Evolutionary conservation across 1,140 invertebrate genomes (phyloP).

Genomic region (Anthonomus grandis): DNA sequence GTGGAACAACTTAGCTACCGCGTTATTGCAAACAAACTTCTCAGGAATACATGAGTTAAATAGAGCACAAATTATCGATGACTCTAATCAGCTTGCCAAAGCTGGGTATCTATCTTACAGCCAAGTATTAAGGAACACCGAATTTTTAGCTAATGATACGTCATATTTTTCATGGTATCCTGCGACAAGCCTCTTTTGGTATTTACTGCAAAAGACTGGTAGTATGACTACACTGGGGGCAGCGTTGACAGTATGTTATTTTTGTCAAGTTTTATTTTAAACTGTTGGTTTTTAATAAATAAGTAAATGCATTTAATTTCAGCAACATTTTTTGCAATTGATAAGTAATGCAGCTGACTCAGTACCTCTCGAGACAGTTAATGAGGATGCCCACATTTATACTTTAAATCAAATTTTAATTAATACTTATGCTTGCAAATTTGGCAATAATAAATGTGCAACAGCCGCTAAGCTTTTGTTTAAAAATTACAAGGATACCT

Average conservation of each 20-base stretch:
- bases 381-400: slow-evolving; percentile 40
- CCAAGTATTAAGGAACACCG: slow-evolving; percentile 55
- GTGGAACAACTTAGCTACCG: slow-evolving; percentile 61
- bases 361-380: slow-evolving; percentile 17
- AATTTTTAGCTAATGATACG: slow-evolving; percentile 59
- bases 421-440: slow-evolving; percentile 53
- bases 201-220: slow-evolving; percentile 2
- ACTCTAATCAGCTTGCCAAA: slow-evolving; percentile 63
- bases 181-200: slow-evolving; percentile 46
- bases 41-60: slow-evolving; percentile 64
- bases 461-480: slow-evolving; percentile 41
- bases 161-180: slow-evolving; percentile 64
- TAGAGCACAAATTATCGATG: slow-evolving; percentile 77
- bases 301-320: background rate
- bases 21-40: slow-evolving; percentile 52
- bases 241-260: slow-evolving; percentile 2
- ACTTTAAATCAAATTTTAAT: slow-evolving; percentile 49
- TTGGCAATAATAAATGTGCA: slow-evolving; percentile 52
- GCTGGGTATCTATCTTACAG: slow-evolving; percentile 48
- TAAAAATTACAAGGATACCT: slow-evolving; percentile 15
- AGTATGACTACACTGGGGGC: background rate
- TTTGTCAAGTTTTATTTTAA: background rate
- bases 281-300: background rate
- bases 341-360: slow-evolving; percentile 11
- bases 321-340: slow-evolving; percentile 10